phyloP scores from a whole-genome alignment of 2,888 invertebrate genomes.

The Smittia aterrima region DNA sequence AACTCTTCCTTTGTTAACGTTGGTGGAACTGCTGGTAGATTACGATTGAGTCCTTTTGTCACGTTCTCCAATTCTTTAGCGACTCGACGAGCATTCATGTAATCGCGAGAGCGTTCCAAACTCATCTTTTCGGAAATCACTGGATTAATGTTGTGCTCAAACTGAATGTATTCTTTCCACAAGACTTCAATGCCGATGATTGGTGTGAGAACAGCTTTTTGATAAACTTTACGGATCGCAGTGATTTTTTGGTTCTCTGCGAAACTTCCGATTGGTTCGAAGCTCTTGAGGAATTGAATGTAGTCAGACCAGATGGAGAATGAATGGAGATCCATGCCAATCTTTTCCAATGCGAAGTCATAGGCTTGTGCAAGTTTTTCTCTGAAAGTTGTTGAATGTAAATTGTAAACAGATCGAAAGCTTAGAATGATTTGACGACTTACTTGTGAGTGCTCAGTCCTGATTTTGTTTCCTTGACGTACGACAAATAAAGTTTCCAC shows the following conservation, averaged over 20 bases:
- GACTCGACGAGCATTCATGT: slow-evolving; percentile 95
- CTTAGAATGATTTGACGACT: slow-evolving; percentile 51
- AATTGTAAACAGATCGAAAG: neutral
- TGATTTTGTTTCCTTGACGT: slow-evolving; percentile 97
- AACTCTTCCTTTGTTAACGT: slow-evolving; percentile 84
- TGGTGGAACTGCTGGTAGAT: slow-evolving; percentile 96
- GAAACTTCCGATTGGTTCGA: slow-evolving; percentile 97
- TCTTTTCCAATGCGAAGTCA: slow-evolving; percentile 98
- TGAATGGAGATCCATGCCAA: slow-evolving; percentile 97
- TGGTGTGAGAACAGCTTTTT: slow-evolving; percentile 92
- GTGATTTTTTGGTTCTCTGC: slow-evolving; percentile 99
- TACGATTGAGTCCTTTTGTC: slow-evolving; percentile 91
- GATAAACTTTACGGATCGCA: slow-evolving; percentile 95
- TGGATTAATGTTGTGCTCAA: slow-evolving; percentile 84
- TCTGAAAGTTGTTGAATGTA: slow-evolving; percentile 56
- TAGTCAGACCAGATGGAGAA: slow-evolving; percentile 98
- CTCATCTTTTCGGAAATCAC: slow-evolving; percentile 94
- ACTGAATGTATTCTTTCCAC: slow-evolving; percentile 97
- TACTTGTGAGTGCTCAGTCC: slow-evolving; percentile 91
- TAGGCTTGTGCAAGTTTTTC: slow-evolving; percentile 99
- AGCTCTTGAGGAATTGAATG: slow-evolving; percentile 90
- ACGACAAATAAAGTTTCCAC: slow-evolving; percentile 96
- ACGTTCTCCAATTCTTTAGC: slow-evolving; percentile 95
- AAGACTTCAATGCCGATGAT: slow-evolving; percentile 95
- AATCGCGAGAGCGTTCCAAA: slow-evolving; percentile 91